A percentile compares a stretch with the other conserved stretches of the same genome.
These are phyloP conservation scores for Steatornis caripensis DNA, from an alignment of 2,113 vertebrate genomes.

Conservation along the genomic window DNA sequence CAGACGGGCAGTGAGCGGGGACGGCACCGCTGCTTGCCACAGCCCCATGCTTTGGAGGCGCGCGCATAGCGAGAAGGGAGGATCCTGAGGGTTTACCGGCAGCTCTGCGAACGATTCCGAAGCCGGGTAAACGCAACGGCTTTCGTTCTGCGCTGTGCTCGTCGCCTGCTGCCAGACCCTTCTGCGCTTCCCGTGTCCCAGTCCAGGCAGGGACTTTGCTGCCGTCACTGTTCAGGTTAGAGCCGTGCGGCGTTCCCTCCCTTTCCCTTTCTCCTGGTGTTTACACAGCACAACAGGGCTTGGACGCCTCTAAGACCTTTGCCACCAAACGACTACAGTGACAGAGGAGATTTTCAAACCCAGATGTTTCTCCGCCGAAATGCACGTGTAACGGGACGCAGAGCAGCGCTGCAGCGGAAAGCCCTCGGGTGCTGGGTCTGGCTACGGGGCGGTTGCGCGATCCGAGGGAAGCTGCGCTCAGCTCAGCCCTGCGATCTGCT, in stretches of 20 bases:
- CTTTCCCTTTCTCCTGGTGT: accelerated
- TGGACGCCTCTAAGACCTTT: neutral
- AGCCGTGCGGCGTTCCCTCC: accelerated
- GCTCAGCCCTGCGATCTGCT: no score
- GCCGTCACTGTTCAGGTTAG: accelerated
- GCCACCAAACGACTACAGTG: neutral
- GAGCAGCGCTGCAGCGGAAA: no score
- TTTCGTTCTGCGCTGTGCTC: no score
- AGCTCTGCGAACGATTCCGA: accelerated
- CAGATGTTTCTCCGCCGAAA: no score
- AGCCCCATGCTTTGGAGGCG: neutral
- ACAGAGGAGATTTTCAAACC: neutral
- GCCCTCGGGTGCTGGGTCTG: neutral
- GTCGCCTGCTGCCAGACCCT: accelerated
- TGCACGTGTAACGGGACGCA: no score
- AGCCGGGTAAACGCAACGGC: no score
- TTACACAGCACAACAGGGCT: neutral
- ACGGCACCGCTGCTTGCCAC: neutral
- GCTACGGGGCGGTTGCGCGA: no score
- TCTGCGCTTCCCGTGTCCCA: neutral
- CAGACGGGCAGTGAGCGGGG: accelerated
- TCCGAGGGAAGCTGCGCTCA: no score
- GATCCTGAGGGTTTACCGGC: neutral
- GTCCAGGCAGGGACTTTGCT: no score
- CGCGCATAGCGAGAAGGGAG: neutral